Conservation (phyloP, 2,888 invertebrate species). For the Mythimna loreyi region DNA sequence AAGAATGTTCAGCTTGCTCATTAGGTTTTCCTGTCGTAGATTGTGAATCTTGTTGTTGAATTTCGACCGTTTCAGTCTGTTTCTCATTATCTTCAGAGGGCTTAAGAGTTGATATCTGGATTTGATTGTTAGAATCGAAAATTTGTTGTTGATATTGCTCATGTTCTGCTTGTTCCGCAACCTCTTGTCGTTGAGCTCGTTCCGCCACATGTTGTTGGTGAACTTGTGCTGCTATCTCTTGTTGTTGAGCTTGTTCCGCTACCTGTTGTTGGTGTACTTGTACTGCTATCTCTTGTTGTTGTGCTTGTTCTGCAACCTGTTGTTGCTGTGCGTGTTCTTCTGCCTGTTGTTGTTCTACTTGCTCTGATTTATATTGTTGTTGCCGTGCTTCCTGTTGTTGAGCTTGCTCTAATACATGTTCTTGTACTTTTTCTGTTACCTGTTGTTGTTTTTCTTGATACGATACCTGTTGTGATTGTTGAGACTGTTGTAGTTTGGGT, state of each 20-base stretch:
- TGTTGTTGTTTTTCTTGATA: background rate
- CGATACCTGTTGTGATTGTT: constrained; percentile 5
- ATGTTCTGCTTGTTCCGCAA: background rate
- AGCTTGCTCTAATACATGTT: background rate
- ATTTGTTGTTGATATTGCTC: constrained; percentile 21
- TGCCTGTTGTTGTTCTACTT: constrained; percentile 11
- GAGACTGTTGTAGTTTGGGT: constrained; percentile 11
- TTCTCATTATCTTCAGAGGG: constrained; percentile 25
- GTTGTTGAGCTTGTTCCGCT: background rate
- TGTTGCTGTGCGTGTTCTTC: background rate
- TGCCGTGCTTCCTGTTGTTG: constrained; percentile 2
- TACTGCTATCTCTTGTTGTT: background rate
- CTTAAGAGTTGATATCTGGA: constrained; percentile 24
- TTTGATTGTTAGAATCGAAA: constrained; percentile 18
- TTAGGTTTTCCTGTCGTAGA: constrained; percentile 16
- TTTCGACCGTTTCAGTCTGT: constrained; percentile 6
- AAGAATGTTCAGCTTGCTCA: constrained; percentile 10
- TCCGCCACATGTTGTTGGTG: background rate
- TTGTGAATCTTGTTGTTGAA: constrained; percentile 15
- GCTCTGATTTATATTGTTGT: constrained; percentile 3
- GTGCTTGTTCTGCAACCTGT: background rate
- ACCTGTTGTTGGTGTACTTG: background rate
- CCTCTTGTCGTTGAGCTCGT: constrained; percentile 14
- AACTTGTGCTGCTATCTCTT: background rate
- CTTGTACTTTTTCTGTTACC: constrained; percentile 10